These are phyloP conservation scores for Hassar affinis DNA, from an alignment of 2,113 vertebrate species.

Conservation along the genomic window DNA sequence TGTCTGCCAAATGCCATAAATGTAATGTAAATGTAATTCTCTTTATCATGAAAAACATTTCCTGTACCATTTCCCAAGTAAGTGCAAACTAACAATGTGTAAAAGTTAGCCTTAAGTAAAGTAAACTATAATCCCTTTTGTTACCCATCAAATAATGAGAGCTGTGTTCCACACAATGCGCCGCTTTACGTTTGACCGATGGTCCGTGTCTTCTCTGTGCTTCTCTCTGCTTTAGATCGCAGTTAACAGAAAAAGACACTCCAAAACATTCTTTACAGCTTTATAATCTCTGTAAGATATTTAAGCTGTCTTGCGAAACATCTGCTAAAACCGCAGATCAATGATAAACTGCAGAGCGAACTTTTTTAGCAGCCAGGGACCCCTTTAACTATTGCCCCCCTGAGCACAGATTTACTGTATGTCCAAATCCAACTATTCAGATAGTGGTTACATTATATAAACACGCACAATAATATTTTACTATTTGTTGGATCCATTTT, in stretches of 20 bases:
- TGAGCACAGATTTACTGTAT: background rate
- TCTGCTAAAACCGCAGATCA: slow-evolving; percentile 3
- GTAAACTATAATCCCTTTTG: background rate
- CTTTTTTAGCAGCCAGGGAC: background rate
- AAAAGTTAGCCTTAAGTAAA: background rate
- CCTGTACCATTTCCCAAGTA: no score
- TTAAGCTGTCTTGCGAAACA: slow-evolving; percentile 9
- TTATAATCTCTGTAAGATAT: slow-evolving; percentile 10
- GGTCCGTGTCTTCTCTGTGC: background rate
- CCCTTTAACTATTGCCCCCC: background rate
- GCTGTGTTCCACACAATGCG: background rate
- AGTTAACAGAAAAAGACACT: slow-evolving; percentile 15
- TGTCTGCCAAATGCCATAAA: no score
- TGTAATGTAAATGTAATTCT: no score
- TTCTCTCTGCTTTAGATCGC: slow-evolving; percentile 15
- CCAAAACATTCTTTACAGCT: slow-evolving; percentile 10
- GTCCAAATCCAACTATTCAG: background rate
- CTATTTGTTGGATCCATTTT: background rate
- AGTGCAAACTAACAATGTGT: background rate
- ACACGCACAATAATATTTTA: background rate
- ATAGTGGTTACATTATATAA: background rate
- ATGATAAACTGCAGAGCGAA: slow-evolving; percentile 10
- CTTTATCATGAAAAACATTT: background rate
- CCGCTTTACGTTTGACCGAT: background rate
- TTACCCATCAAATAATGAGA: background rate